Evolutionary conservation across 2,888 invertebrate genomes (phyloP).

Genomic region (Heliconius ismenius): DNA sequence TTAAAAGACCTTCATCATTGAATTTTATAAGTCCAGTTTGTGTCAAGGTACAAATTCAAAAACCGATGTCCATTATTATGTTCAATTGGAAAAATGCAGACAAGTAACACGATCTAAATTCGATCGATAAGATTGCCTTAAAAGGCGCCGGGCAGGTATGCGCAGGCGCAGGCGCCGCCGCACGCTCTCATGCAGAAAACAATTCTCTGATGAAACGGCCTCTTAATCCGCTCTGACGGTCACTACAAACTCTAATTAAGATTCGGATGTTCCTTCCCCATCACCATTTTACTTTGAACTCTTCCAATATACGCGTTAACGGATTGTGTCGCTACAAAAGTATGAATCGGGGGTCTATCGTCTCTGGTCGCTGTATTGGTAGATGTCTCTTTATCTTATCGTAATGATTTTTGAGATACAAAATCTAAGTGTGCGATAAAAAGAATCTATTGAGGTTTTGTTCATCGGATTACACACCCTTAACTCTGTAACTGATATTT

Average conservation of each 20-base stretch:
- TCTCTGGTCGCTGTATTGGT: slow-evolving; percentile 52
- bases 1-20: slow-evolving; percentile 38
- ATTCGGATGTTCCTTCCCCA: slow-evolving; percentile 53
- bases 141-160: slow-evolving; percentile 64
- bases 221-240: slow-evolving; percentile 77
- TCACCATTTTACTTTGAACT: slow-evolving; percentile 54
- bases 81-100: slow-evolving; percentile 49
- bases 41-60: slow-evolving; percentile 40
- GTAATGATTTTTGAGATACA: slow-evolving; percentile 74
- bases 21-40: slow-evolving; percentile 40
- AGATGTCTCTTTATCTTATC: slow-evolving; percentile 73
- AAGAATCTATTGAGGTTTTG: slow-evolving; percentile 43
- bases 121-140: slow-evolving; percentile 63
- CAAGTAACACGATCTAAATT: slow-evolving; percentile 67
- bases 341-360: slow-evolving; percentile 46
- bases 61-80: slow-evolving; percentile 44
- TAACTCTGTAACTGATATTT: slow-evolving; percentile 45
- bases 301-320: slow-evolving; percentile 19
- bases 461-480: slow-evolving; percentile 44
- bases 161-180: slow-evolving; percentile 64
- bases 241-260: slow-evolving; percentile 79
- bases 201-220: slow-evolving; percentile 76
- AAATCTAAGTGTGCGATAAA: slow-evolving; percentile 69
- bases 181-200: slow-evolving; percentile 74
- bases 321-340: slow-evolving; percentile 12